Base-by-base conservation (phyloP, 2,113 vertebrate species). In the Limnothrissa miodon region DNA sequence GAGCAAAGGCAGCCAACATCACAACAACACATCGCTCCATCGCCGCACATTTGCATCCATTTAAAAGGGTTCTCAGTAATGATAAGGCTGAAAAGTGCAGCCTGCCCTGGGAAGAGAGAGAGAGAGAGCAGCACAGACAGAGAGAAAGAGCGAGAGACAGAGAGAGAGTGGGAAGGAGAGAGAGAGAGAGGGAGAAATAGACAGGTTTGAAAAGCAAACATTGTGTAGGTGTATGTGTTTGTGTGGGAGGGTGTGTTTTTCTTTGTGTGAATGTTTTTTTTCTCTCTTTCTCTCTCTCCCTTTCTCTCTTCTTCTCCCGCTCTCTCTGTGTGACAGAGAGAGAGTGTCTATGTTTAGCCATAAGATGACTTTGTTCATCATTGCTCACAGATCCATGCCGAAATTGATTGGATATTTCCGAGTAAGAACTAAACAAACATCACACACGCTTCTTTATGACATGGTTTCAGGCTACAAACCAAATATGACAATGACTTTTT, bases 1-100 rank as follows among this genome's bases (percentile, higher is more conserved):
- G 39, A 85, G 84, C 86, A 82, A 83, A 83, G 78, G 39, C 42
- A 45, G 44, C 42, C n/a, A 17, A 66, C 53, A 59, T 86, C 78
- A 45, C 80, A 56, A 70, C 78, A 11, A 62, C 48, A 66, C 36
- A 84, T 78, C 59, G 39, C 84, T 42, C 78, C 82, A 46, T 83
- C 78, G 46, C 66, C 45, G 44, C 81, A 56, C 21, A 87, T 82
- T 17, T 84, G 48, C 86, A 33, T 82, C 74, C 59, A 25, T 79
- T 85, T 81, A 85, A 78, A 66, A 79, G 74, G 4, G 19, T 29
- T 83, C 53, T 44, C 44, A 45, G 80, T 53, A 79, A 81, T 48
- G 66, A 84, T 83, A 83, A 33, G n/a, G 29, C 53, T n/a, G 74
- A 78, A 81, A 13, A 39, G 83, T 81, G 79, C 25, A 44, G 83